phyloP scores from a whole-genome alignment of 2,888 invertebrate species.

The Oscheius sp. region DNA sequence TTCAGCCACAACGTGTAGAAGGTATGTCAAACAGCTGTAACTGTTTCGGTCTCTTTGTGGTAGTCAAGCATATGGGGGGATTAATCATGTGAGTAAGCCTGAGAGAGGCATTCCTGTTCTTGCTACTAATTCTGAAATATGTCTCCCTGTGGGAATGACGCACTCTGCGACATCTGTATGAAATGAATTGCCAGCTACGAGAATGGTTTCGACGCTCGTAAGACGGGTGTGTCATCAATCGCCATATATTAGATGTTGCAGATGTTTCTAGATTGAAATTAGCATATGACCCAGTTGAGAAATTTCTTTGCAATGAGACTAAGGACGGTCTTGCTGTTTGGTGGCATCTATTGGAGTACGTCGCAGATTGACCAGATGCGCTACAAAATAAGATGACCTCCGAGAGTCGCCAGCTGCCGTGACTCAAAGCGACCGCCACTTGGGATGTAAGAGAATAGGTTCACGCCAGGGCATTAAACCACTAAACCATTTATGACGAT shows the following conservation, averaged over 20 bases:
- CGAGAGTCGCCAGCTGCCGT: constrained; percentile 37
- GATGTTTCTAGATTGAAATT: constrained; percentile 28
- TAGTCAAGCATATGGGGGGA: too few species aligned
- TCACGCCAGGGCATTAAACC: constrained; percentile 23
- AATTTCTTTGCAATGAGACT: neutral
- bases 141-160: too few species aligned
- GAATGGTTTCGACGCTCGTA: constrained; percentile 2
- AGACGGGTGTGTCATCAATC: constrained; percentile 19
- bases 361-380: constrained; percentile 35
- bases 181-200: constrained; percentile 1
- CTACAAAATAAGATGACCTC: constrained; percentile 38
- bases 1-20: neutral
- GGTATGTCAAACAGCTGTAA: neutral
- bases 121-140: too few species aligned
- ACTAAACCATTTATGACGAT: neutral
- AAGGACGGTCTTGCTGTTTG: neutral
- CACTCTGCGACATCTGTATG: constrained; percentile 3
- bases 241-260: constrained; percentile 33
- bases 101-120: too few species aligned
- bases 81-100: too few species aligned
- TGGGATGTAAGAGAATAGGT: constrained; percentile 32
- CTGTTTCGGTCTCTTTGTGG: too few species aligned
- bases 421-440: constrained; percentile 34
- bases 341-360: constrained; percentile 24
- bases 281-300: constrained; percentile 24